Evolutionary conservation across 1,140 invertebrate genomes (phyloP).

Genomic region (Drosophila pruinosa): DNA sequence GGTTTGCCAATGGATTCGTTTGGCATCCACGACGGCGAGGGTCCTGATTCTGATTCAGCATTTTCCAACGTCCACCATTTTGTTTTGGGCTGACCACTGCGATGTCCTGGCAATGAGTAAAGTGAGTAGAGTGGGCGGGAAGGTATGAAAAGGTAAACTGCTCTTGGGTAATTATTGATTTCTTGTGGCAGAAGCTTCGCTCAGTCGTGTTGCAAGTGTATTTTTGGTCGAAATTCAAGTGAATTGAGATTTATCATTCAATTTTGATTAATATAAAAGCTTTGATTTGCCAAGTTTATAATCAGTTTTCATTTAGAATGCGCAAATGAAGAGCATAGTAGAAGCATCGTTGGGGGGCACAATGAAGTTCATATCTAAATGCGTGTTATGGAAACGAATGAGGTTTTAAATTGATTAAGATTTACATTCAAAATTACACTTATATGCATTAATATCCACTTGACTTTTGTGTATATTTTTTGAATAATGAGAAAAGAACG

Average conservation of each 20-base stretch:
- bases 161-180: conserved; percentile 41
- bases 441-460: no score
- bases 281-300: neutral
- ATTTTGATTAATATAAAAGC: neutral
- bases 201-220: neutral
- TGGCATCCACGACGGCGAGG: no score
- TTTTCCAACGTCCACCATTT: conserved; percentile 39
- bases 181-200: conserved; percentile 4
- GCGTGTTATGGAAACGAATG: neutral
- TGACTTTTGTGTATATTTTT: no score
- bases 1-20: conserved; percentile 19
- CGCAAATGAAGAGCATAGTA: neutral
- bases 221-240: neutral
- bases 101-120: neutral
- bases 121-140: neutral
- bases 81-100: conserved; percentile 43
- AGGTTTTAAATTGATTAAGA: neutral
- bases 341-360: neutral
- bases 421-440: neutral
- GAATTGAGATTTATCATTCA: neutral
- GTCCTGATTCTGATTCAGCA: conserved; percentile 24
- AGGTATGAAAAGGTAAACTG: conserved; percentile 4
- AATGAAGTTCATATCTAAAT: neutral
- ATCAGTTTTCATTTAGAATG: neutral
- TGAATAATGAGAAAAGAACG: no score